These are phyloP conservation scores for Cyaniris semiargus DNA, from an alignment of 2,888 invertebrate species.

Conservation along the genomic window DNA sequence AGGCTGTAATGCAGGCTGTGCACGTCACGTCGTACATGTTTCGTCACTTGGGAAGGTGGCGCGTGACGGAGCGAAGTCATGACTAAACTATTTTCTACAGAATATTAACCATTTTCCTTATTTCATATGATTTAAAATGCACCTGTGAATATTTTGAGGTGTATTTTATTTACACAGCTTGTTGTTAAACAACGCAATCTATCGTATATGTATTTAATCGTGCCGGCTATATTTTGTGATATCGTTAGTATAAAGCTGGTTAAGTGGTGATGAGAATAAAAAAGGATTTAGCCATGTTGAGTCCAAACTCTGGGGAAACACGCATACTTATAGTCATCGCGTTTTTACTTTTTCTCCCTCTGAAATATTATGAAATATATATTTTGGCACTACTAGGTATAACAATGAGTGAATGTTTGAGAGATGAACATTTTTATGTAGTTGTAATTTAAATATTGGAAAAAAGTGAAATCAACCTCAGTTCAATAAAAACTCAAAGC, in stretches of 20 bases:
- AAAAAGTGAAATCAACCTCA: background rate
- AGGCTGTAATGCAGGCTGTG: constrained; percentile 63
- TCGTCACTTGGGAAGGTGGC: constrained; percentile 61
- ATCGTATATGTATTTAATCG: too few species aligned
- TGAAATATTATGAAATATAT: too few species aligned
- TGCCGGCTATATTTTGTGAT: too few species aligned
- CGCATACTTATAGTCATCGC: too few species aligned
- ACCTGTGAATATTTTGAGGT: background rate
- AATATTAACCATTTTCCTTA: constrained; percentile 27
- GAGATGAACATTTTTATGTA: background rate
- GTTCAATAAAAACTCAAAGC: background rate
- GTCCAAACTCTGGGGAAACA: too few species aligned
- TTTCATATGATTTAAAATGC: constrained; percentile 22
- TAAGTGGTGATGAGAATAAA: too few species aligned
- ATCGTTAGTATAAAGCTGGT: too few species aligned
- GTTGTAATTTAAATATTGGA: background rate
- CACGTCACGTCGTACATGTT: constrained; percentile 53
- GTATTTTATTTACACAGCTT: background rate
- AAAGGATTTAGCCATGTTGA: too few species aligned
- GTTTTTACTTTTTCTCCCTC: too few species aligned
- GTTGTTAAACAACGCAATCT: too few species aligned
- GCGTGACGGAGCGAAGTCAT: constrained; percentile 28
- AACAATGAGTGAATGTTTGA: background rate
- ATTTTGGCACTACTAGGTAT: background rate
- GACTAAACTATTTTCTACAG: constrained; percentile 29